Evolutionary conservation across 2,113 vertebrate species (phyloP), one percentile per base, ranked within the genome.

Genomic region (Trochalopteron elliotii): DNA sequence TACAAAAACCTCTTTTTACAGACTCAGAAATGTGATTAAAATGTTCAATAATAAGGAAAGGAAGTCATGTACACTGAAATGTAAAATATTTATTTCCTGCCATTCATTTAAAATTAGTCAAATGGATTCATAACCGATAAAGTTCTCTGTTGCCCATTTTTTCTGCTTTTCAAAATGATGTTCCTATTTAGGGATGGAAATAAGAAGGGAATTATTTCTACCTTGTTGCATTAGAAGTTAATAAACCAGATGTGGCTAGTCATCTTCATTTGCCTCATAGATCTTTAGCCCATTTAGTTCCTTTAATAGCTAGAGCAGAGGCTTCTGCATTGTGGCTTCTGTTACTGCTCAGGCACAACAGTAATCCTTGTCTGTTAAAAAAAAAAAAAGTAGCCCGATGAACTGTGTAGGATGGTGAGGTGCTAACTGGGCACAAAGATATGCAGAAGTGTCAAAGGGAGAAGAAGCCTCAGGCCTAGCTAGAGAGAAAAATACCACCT

Each of bases 51-150:
- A 28, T 56, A 30, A 37, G 61, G 61, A 83, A 55, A 33, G 2
- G 11, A 69, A 67, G 16, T 42, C 0, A 0, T 12, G 0, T 37
- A 40, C 17, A 7, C 30, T n/a, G 56, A 74, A 90, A 83, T 3
- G 8, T 61, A 25, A 90, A 49, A 68, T 61, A 33, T 28, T 9
- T 86, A 14, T 59, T 70, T 56, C 31, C 23, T 49, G 19, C 7
- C 20, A 17, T 44, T 79, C 7, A 1, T 85, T 93, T 79, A 60
- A 84, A 89, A 75, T 68, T 40, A 76, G 21, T 42, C 6, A 3
- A 23, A 19, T 45, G 20, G 5, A 2, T 68, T 88, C 52, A 30
- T 82, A 82, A 35, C 5, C 7, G 39, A 4, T 23, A 31, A 47
- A 12, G 17, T 78, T 12, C 7, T 83, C 59, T 83, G 9, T 68